Percentiles rank a stretch among this genome's conserved stretches.
phyloP scores from a whole-genome alignment of 2,888 invertebrate species.

The Watsonalla cultraria region DNA sequence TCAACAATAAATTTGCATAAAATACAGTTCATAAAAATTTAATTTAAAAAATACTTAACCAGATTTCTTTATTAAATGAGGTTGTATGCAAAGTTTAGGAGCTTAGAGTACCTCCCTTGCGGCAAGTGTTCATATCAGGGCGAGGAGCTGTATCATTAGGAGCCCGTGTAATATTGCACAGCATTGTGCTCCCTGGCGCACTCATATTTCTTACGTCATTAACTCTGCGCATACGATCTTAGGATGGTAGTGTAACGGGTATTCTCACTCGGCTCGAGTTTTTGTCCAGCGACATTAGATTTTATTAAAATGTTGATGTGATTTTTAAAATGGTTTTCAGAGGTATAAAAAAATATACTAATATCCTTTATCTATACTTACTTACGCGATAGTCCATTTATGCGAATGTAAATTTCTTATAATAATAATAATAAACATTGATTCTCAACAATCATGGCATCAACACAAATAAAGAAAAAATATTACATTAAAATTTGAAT shows the following conservation, averaged over 20 bases:
- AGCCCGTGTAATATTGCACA: conserved; percentile 29
- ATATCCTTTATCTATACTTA: too few relatives aligned
- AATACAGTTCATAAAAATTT: too few relatives aligned
- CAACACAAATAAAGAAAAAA: too few relatives aligned
- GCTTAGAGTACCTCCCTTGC: not conserved
- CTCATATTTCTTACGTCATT: conserved; percentile 70
- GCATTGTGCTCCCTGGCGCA: conserved; percentile 35
- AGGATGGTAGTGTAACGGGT: not conserved
- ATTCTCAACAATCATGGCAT: too few relatives aligned
- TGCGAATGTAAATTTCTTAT: too few relatives aligned
- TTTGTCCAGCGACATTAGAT: not conserved
- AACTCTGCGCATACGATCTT: conserved; percentile 34
- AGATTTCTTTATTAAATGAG: not conserved
- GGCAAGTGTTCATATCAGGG: not conserved
- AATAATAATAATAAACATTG: too few relatives aligned
- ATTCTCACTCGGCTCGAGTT: not conserved
- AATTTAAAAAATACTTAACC: too few relatives aligned
- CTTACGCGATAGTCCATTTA: too few relatives aligned
- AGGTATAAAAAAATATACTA: too few relatives aligned
- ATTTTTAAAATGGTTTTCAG: too few relatives aligned
- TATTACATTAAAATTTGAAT: too few relatives aligned
- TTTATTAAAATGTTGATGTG: not conserved
- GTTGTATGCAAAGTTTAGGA: not conserved
- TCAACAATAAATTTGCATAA: too few relatives aligned
- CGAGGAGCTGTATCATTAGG: not conserved